phyloP scores from a whole-genome alignment of 2,888 invertebrate genomes.

The Cyclophora albipunctata region DNA sequence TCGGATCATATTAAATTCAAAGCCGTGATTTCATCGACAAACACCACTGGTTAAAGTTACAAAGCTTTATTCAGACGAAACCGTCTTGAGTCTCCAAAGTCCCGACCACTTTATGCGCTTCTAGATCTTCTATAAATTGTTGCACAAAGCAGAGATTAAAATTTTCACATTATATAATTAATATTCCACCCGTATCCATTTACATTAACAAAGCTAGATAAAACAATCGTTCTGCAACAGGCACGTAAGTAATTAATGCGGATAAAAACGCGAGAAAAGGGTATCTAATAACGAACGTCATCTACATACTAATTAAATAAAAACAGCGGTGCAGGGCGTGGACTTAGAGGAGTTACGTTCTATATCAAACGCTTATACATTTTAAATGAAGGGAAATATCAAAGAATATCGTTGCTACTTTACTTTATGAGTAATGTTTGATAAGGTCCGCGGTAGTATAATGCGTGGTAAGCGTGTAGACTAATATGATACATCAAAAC shows the following conservation, averaged over 20 bases:
- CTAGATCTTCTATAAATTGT: conserved; percentile 21
- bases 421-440: too few relatives aligned
- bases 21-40: conserved; percentile 16
- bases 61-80: conserved; percentile 13
- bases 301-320: conserved; percentile 22
- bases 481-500: too few relatives aligned
- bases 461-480: too few relatives aligned
- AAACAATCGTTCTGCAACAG: conserved; percentile 8
- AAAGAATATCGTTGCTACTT: too few relatives aligned
- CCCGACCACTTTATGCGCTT: conserved; percentile 13
- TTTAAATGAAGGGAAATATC: too few relatives aligned
- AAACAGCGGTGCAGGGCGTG: conserved; percentile 17
- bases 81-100: conserved; percentile 11
- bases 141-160: conserved; percentile 10
- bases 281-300: conserved; percentile 13
- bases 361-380: too few relatives aligned
- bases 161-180: conserved; percentile 7
- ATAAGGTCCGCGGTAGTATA: too few relatives aligned
- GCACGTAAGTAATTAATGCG: conserved; percentile 19
- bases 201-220: conserved; percentile 3
- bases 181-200: conserved; percentile 7
- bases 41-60: conserved; percentile 8
- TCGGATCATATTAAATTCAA: conserved; percentile 10
- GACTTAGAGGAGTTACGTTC: too few relatives aligned
- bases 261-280: conserved; percentile 11